A percentile compares a stretch with the other conserved stretches of the same genome.
Conservation (phyloP, 2,113 vertebrate species). For the Ictalurus furcatus region DNA sequence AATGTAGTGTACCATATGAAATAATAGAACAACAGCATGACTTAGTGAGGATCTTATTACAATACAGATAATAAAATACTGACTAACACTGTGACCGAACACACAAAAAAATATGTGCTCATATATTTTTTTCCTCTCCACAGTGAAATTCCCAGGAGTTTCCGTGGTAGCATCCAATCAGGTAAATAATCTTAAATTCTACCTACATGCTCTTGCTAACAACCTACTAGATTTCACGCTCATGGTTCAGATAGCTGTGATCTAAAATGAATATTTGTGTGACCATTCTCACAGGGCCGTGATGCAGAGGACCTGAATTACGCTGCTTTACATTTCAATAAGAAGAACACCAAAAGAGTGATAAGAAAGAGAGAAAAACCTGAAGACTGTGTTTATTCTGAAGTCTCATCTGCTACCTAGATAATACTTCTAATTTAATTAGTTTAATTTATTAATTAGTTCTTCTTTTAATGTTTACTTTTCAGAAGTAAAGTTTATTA, state of each 20-base stretch:
- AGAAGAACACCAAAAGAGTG: background rate
- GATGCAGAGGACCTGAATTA: slow-evolving; percentile 2
- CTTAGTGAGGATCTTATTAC: too few relatives aligned
- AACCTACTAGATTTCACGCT: background rate
- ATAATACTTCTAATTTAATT: background rate
- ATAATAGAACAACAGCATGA: too few relatives aligned
- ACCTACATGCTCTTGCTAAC: background rate
- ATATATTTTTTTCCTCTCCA: background rate
- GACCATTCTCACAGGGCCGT: background rate
- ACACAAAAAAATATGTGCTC: too few relatives aligned
- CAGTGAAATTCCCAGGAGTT: background rate
- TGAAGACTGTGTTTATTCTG: background rate
- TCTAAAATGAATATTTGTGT: background rate
- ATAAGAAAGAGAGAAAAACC: background rate
- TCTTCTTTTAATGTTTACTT: background rate
- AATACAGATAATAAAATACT: too few relatives aligned
- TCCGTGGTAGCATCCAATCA: background rate
- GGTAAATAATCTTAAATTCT: background rate
- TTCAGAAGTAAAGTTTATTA: background rate
- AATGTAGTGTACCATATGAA: too few relatives aligned
- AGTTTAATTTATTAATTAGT: too few relatives aligned
- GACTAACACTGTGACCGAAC: too few relatives aligned
- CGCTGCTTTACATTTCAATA: background rate
- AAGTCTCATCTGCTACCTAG: background rate
- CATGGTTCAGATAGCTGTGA: background rate